Base-by-base conservation (phyloP, 2,888 invertebrate genomes). In the Campoletis raptor region DNA sequence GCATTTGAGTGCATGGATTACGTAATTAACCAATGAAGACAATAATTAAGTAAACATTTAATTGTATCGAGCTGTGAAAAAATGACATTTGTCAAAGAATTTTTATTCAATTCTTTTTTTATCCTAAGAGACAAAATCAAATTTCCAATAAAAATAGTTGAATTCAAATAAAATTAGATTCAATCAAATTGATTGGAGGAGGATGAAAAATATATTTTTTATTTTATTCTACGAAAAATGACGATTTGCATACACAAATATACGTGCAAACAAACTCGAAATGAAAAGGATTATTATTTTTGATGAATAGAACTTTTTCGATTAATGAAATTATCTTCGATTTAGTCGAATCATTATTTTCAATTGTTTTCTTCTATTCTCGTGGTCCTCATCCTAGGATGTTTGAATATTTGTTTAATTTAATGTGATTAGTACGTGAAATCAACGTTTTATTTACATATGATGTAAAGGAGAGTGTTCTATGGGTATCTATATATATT, bases 391-490 rank as follows among this genome's bases (percentile, higher is more conserved):
- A 6, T 42, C 5, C 42, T 15, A n/a, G n/a, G 66, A 40, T 8
- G 8, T n/a, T 37, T n/a, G 15, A 24, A 48, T 48, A 18, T 57
- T 69, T 79, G 52, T 52, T 73, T 21, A 21, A 70, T 70, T 61
- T 15, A 24, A 15, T 30, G 61, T 61, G 30, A 30, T 61, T 15
- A 61, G 30, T 30, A 30, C 15, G 15, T 30, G 10, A 61, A 61
- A 30, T 30, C 30, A 21, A 54, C 2, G 12, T 24, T 74, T 42
- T 21, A 30, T 21, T n/a, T 45, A 61, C 12, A 77, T 36, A 73
- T 66, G 77, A 81, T 73, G 78, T 85, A 78, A 85, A 85, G 52
- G 81, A 85, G 85, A 77, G 36, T 77, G n/a, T 37, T 70, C 70
- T 15, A 24, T 45, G 10, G 24, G 42, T 57, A 74, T 40, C 79